phyloP scores from a whole-genome alignment of 1,140 invertebrate species.

The Aphelinus certus region DNA sequence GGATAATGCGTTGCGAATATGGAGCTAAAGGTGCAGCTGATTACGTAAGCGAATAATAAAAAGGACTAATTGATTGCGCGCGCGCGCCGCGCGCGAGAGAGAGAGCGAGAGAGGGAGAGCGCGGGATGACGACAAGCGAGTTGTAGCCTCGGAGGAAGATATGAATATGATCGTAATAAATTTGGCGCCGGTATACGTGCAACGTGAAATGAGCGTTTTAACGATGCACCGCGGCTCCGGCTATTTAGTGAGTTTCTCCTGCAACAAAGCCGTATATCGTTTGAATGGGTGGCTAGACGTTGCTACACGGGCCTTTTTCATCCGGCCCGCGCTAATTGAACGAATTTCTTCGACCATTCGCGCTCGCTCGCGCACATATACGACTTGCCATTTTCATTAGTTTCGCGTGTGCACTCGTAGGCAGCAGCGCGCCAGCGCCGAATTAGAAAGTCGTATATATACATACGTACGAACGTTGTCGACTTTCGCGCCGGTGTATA shows the following conservation, averaged over 20 bases:
- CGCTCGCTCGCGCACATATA: no score
- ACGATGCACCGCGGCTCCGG: constrained; percentile 22
- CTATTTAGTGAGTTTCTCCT: constrained; percentile 36
- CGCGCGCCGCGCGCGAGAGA: no score
- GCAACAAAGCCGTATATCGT: constrained; percentile 7
- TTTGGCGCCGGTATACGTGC: constrained; percentile 11
- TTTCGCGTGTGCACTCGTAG: no score
- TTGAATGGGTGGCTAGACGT: background rate
- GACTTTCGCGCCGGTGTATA: no score
- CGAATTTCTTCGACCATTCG: constrained; percentile 10
- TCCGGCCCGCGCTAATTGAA: constrained; percentile 18
- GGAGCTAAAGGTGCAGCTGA: no score
- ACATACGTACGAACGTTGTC: no score
- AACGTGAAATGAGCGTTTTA: constrained; percentile 40
- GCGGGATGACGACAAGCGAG: constrained; percentile 20
- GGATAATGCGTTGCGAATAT: no score
- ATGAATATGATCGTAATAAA: constrained; percentile 22
- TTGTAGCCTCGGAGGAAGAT: background rate
- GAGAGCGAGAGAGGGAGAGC: no score
- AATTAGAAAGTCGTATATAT: no score
- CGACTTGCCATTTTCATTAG: no score
- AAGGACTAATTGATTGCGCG: constrained; percentile 28
- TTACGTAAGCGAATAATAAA: constrained; percentile 23
- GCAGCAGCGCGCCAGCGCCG: no score
- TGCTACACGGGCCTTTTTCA: constrained; percentile 20